Conservation (phyloP, 2,113 vertebrate genomes). For the Equus przewalskii region DNA sequence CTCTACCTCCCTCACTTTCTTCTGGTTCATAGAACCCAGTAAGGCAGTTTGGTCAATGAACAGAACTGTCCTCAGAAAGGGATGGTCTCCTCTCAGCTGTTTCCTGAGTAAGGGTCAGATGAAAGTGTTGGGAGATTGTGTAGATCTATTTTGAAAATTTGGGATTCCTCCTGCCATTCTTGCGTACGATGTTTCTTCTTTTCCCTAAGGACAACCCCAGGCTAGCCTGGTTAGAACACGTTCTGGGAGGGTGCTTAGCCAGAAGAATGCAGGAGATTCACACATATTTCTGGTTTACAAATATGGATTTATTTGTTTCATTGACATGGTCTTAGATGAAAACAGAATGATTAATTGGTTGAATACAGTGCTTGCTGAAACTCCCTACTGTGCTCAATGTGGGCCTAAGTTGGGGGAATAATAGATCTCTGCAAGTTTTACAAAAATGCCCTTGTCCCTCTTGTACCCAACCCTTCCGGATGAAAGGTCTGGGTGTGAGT, state of each 20-base stretch:
- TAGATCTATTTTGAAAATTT: neutral
- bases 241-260: neutral
- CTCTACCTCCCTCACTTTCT: neutral
- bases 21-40: neutral
- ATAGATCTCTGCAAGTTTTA: neutral
- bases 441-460: neutral
- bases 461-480: neutral
- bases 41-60: neutral
- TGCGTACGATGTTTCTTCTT: neutral
- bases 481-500: neutral
- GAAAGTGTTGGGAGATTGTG: neutral
- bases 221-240: neutral
- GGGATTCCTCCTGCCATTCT: neutral
- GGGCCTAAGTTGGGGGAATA: neutral
- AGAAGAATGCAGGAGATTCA: neutral
- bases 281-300: neutral
- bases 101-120: neutral
- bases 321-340: neutral
- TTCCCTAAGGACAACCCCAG: too few species aligned
- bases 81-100: neutral
- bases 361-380: neutral
- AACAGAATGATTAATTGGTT: neutral
- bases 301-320: neutral
- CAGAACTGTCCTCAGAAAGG: neutral
- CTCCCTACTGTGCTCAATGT: neutral